These are phyloP conservation scores for Phania funesta DNA, from an alignment of 2,888 invertebrate genomes.

Conservation along the genomic window DNA sequence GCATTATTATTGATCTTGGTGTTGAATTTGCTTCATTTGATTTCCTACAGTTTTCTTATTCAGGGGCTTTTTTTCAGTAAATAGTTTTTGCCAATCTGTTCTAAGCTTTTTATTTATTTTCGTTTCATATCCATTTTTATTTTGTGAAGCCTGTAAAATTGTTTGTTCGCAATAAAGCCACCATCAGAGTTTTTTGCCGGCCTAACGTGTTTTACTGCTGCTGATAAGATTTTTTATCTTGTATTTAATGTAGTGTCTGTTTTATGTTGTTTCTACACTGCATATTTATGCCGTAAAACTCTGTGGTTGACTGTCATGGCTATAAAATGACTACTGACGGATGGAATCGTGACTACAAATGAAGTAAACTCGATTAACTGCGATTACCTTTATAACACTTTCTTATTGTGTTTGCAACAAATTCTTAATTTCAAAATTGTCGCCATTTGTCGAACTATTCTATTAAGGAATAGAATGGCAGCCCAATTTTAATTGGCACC, in stretches of 20 bases:
- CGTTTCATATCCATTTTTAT: conserved; percentile 4
- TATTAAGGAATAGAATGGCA: too few relatives aligned
- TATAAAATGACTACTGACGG: conserved; percentile 14
- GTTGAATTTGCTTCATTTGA: conserved; percentile 39
- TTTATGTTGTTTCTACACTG: conserved; percentile 30
- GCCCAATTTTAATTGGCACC: too few relatives aligned
- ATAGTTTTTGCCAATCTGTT: conserved; percentile 12
- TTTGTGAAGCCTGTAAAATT: conserved; percentile 53
- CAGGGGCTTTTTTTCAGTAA: conserved; percentile 12
- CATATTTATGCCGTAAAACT: conserved; percentile 33
- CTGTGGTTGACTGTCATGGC: conserved; percentile 29
- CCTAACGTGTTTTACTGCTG: conserved; percentile 15
- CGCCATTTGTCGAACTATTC: too few relatives aligned
- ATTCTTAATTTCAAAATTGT: too few relatives aligned
- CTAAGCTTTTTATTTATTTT: background rate
- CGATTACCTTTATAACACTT: too few relatives aligned
- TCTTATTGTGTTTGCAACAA: too few relatives aligned
- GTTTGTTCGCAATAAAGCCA: conserved; percentile 20
- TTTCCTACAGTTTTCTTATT: conserved; percentile 49
- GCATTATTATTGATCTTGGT: too few relatives aligned
- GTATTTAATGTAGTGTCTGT: conserved; percentile 13
- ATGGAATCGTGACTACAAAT: conserved; percentile 25
- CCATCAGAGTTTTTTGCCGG: background rate
- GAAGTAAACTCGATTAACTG: too few relatives aligned
- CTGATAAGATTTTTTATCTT: conserved; percentile 1